These are phyloP conservation scores for Tetramorium alpestre DNA, from an alignment of 1,140 invertebrate genomes.

Conservation along the genomic window DNA sequence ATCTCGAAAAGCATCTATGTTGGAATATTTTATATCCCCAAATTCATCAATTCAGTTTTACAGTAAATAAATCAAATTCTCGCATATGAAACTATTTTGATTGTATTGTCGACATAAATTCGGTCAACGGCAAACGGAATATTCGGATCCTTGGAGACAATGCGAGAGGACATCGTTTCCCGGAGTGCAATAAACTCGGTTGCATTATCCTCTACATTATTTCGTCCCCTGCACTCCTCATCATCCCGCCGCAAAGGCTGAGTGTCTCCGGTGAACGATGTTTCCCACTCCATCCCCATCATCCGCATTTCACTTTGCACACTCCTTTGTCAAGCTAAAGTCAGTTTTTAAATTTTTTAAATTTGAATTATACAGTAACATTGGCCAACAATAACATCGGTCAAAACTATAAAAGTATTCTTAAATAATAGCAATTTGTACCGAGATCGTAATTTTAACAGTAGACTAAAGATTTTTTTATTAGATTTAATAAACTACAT, in stretches of 20 bases:
- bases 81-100: not conserved
- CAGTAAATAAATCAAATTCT: not conserved
- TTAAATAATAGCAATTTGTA: not conserved
- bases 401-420: not conserved
- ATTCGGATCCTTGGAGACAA: slow-evolving; percentile 5
- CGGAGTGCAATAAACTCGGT: slow-evolving; percentile 1
- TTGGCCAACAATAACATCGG: not conserved
- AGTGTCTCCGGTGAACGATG: slow-evolving; percentile 11
- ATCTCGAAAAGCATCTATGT: not conserved
- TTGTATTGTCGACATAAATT: slow-evolving; percentile 1
- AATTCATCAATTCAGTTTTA: not conserved
- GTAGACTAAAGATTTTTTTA: too few relatives aligned
- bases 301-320: slow-evolving; percentile 4
- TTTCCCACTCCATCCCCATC: not conserved
- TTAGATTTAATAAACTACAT: too few relatives aligned
- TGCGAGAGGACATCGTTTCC: not conserved
- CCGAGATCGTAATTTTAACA: too few relatives aligned
- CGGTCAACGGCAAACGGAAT: not conserved
- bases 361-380: not conserved
- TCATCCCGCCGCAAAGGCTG: not conserved
- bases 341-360: not conserved
- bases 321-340: not conserved
- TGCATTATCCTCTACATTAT: slow-evolving; percentile 3
- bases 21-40: not conserved
- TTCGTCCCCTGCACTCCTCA: not conserved